Percentiles rank a stretch among this genome's conserved stretches.
Evolutionary conservation across 1,140 invertebrate genomes (phyloP).

Genomic region (Diuraphis noxia): DNA sequence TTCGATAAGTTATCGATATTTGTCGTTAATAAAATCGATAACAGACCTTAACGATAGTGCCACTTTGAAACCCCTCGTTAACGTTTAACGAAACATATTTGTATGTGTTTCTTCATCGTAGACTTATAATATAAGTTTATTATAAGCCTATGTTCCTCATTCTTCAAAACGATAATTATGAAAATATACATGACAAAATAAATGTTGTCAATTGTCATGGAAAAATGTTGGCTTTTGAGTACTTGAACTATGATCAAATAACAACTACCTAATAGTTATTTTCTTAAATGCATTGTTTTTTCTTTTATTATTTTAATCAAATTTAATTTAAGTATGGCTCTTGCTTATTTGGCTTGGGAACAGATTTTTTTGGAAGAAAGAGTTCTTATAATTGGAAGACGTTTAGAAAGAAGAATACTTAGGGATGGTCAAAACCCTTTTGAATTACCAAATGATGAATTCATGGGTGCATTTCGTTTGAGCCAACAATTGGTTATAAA

Average conservation of each 20-base stretch:
- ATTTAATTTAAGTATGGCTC: not conserved
- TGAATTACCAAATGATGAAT: conserved; percentile 14
- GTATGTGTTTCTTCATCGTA: too few species aligned
- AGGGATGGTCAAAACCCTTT: conserved; percentile 10
- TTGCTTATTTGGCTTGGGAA: conserved; percentile 12
- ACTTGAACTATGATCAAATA: too few species aligned
- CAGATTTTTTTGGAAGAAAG: conserved; percentile 26
- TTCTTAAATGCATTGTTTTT: too few species aligned
- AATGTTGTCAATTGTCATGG: too few species aligned
- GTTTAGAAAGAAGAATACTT: not conserved
- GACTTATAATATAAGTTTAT: too few species aligned
- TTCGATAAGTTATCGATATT: not conserved
- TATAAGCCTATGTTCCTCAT: too few species aligned
- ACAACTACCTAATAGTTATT: too few species aligned
- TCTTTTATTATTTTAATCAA: too few species aligned
- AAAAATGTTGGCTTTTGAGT: too few species aligned
- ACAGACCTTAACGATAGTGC: not conserved
- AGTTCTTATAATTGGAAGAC: not conserved
- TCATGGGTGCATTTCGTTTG: too few species aligned
- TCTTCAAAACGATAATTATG: not conserved
- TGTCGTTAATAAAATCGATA: conserved; percentile 20
- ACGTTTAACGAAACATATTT: not conserved
- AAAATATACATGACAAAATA: too few species aligned
- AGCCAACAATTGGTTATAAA: too few species aligned
- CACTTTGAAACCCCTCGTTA: not conserved